A percentile compares a stretch with the other conserved stretches of the same genome.
phyloP scores from a whole-genome alignment of 2,888 invertebrate species.

The Sphinx pinastri region DNA sequence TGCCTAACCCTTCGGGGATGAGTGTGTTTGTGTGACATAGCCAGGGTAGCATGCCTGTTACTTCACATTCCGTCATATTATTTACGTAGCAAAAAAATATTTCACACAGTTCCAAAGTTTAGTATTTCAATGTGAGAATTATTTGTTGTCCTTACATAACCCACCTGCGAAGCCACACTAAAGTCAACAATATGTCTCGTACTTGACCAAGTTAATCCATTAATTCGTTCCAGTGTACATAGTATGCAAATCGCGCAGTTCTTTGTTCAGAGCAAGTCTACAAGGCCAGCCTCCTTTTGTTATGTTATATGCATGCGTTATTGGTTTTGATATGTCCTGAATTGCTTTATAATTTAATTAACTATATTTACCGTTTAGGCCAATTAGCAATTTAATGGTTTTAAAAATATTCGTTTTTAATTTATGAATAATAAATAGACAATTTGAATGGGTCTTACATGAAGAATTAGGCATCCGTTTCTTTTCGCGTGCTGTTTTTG shows the following conservation, averaged over 20 bases:
- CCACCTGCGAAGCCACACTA: neutral
- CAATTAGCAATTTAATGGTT: neutral
- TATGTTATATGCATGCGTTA: conserved; percentile 8
- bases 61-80: no score
- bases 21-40: no score
- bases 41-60: no score
- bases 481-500: no score
- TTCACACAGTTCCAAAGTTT: no score
- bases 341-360: conserved; percentile 1
- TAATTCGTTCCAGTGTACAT: conserved; percentile 15
- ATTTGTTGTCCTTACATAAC: no score
- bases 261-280: conserved; percentile 9
- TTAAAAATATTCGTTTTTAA: neutral
- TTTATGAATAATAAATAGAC: neutral
- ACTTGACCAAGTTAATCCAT: conserved; percentile 24
- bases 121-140: no score
- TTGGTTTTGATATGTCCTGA: neutral
- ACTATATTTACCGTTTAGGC: neutral
- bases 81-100: no score
- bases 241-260: conserved; percentile 20
- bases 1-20: no score
- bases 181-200: conserved; percentile 8
- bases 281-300: conserved; percentile 22
- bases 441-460: neutral
- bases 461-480: no score